Percentiles rank a stretch among this genome's conserved stretches.
These are phyloP conservation scores for Pollenia labialis DNA, from an alignment of 2,888 invertebrate genomes.

Conservation along the genomic window DNA sequence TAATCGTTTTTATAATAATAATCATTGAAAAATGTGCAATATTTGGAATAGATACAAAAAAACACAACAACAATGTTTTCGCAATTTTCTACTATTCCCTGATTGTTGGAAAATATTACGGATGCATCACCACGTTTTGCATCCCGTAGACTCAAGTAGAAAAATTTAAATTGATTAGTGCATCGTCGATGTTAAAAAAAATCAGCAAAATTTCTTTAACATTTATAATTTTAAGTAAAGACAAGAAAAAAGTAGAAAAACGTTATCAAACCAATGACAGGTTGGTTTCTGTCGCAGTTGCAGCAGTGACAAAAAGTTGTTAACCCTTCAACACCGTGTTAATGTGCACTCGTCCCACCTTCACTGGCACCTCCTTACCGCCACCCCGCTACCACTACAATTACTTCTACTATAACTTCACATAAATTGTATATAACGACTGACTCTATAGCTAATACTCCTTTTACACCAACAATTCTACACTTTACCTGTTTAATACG, in stretches of 20 bases:
- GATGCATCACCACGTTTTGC: slow-evolving; percentile 41
- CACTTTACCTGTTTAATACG: slow-evolving; percentile 40
- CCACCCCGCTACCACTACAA: slow-evolving; percentile 28
- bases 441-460: slow-evolving; percentile 38
- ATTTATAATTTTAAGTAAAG: neutral
- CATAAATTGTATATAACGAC: slow-evolving; percentile 28
- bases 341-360: slow-evolving; percentile 67
- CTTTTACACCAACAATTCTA: slow-evolving; percentile 25
- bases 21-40: slow-evolving; percentile 58
- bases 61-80: slow-evolving; percentile 46
- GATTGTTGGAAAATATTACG: slow-evolving; percentile 57
- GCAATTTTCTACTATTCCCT: slow-evolving; percentile 33
- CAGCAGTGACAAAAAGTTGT: slow-evolving; percentile 59
- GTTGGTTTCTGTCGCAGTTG: slow-evolving; percentile 18
- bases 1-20: neutral
- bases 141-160: slow-evolving; percentile 20
- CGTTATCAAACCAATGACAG: slow-evolving; percentile 48
- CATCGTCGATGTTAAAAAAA: neutral
- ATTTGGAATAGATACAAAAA: slow-evolving; percentile 62
- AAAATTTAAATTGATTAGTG: slow-evolving; percentile 21
- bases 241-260: neutral
- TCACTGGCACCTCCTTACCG: slow-evolving; percentile 39
- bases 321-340: slow-evolving; percentile 51
- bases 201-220: neutral
- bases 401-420: slow-evolving; percentile 24